Conservation (phyloP, 2,888 invertebrate genomes). For the Zygogramma bicolorata region DNA sequence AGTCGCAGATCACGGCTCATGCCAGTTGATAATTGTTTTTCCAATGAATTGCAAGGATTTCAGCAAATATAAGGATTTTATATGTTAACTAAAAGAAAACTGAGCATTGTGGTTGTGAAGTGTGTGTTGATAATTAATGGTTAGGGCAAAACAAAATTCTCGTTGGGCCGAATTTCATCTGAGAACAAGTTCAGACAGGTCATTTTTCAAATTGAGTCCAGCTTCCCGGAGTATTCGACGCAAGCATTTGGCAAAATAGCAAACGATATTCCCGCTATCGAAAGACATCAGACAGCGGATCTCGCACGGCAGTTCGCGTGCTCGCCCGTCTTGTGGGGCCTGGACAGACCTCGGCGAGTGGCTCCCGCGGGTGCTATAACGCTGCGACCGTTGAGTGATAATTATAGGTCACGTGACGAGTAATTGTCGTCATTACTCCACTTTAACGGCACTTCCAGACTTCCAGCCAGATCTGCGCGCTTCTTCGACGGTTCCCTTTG, state of each 20-base stretch:
- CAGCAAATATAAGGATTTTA: too few species aligned
- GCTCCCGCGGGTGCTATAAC: constrained; percentile 55
- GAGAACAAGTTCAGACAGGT: too few species aligned
- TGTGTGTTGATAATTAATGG: too few species aligned
- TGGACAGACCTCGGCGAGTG: constrained; percentile 41
- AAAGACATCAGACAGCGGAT: constrained; percentile 31
- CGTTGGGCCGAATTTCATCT: too few species aligned
- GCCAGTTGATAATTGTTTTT: too few species aligned
- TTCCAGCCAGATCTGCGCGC: background rate
- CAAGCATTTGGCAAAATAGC: constrained; percentile 50
- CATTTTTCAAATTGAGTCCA: background rate
- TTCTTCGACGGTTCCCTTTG: background rate
- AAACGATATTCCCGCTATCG: constrained; percentile 36
- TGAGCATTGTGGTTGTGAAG: too few species aligned
- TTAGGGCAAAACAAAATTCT: too few species aligned
- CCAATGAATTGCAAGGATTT: too few species aligned
- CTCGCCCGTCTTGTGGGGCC: constrained; percentile 44
- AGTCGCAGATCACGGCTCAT: too few species aligned
- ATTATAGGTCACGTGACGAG: constrained; percentile 65
- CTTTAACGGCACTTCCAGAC: constrained; percentile 28
- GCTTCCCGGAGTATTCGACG: constrained; percentile 22
- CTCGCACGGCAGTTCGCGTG: constrained; percentile 56
- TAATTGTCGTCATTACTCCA: constrained; percentile 63
- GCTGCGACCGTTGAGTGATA: constrained; percentile 63
- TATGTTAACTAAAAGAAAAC: too few species aligned